A percentile compares a stretch with the other conserved stretches of the same genome.
These are phyloP conservation scores for Nannospalax galili DNA, from an alignment of 2,113 vertebrate genomes.

Conservation along the genomic window DNA sequence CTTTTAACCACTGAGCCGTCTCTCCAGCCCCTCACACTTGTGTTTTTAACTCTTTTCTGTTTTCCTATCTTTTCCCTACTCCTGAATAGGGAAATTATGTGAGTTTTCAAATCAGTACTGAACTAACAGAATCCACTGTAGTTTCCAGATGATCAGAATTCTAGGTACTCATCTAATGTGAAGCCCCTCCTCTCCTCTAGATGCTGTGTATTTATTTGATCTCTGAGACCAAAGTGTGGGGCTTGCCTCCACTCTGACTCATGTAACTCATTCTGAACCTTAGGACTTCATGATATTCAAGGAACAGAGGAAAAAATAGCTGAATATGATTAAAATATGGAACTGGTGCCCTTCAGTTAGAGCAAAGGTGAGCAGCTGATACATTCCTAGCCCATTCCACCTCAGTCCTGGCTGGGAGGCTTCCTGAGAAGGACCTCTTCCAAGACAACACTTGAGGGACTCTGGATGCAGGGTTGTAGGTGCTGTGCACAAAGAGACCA, in stretches of 20 bases:
- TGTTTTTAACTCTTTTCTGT: not conserved
- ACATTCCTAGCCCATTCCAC: fast-evolving
- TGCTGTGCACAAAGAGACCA: too few relatives aligned
- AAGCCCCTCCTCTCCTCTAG: not conserved
- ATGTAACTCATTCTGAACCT: not conserved
- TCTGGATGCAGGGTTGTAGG: too few relatives aligned
- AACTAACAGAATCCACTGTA: not conserved
- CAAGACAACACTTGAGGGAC: not conserved
- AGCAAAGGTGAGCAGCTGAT: not conserved
- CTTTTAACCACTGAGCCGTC: too few relatives aligned
- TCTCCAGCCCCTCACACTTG: too few relatives aligned
- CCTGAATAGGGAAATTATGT: not conserved
- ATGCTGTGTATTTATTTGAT: too few relatives aligned
- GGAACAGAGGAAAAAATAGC: not conserved
- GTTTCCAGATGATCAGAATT: not conserved
- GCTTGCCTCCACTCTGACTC: too few relatives aligned
- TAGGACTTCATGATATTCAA: not conserved
- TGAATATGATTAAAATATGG: not conserved
- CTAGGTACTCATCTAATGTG: not conserved
- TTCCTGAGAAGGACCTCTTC: not conserved
- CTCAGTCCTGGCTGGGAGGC: not conserved
- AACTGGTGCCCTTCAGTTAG: not conserved
- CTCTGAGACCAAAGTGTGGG: not conserved
- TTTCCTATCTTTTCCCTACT: not conserved
- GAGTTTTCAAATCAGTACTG: not conserved